phyloP scores from a whole-genome alignment of 2,888 invertebrate genomes.

The Abscondita cerata region DNA sequence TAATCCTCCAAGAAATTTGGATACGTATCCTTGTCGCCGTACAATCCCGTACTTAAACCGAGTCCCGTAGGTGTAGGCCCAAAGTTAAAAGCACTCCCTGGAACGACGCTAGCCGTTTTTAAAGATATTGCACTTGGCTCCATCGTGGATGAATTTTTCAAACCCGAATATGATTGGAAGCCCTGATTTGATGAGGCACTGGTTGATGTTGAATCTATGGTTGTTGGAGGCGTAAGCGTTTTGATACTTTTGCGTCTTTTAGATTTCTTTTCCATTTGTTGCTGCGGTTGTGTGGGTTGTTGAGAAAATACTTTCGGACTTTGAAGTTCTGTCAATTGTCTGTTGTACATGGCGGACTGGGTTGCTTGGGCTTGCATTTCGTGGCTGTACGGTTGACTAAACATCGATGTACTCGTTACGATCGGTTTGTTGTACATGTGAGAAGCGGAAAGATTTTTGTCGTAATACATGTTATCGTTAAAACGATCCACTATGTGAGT shows the following conservation, averaged over 20 bases:
- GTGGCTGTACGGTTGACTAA: slow-evolving; percentile 54
- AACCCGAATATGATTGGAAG: slow-evolving; percentile 67
- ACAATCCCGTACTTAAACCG: slow-evolving; percentile 64
- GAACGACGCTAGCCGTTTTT: slow-evolving; percentile 75
- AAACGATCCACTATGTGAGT: slow-evolving; percentile 69
- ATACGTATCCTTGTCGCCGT: slow-evolving; percentile 71
- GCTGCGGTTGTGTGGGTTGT: slow-evolving; percentile 24
- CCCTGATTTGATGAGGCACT: slow-evolving; percentile 54
- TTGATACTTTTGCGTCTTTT: slow-evolving; percentile 48
- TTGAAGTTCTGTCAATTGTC: slow-evolving; percentile 51
- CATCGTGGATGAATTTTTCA: slow-evolving; percentile 56
- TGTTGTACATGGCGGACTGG: slow-evolving; percentile 47
- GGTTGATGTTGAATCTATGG: slow-evolving; percentile 30
- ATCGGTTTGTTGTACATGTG: slow-evolving; percentile 55
- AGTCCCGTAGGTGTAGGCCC: slow-evolving; percentile 71
- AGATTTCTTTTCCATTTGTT: slow-evolving; percentile 48
- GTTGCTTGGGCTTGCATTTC: slow-evolving; percentile 45
- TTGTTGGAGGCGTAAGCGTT: slow-evolving; percentile 26
- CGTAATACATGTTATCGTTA: slow-evolving; percentile 64
- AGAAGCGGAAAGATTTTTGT: slow-evolving; percentile 50
- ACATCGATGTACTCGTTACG: slow-evolving; percentile 52
- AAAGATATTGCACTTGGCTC: slow-evolving; percentile 65
- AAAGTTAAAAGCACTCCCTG: slow-evolving; percentile 86
- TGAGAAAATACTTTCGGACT: slow-evolving; percentile 34
- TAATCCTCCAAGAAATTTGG: slow-evolving; percentile 74